Evolutionary conservation across 2,888 invertebrate species (phyloP).

Genomic region (Drepana falcataria): DNA sequence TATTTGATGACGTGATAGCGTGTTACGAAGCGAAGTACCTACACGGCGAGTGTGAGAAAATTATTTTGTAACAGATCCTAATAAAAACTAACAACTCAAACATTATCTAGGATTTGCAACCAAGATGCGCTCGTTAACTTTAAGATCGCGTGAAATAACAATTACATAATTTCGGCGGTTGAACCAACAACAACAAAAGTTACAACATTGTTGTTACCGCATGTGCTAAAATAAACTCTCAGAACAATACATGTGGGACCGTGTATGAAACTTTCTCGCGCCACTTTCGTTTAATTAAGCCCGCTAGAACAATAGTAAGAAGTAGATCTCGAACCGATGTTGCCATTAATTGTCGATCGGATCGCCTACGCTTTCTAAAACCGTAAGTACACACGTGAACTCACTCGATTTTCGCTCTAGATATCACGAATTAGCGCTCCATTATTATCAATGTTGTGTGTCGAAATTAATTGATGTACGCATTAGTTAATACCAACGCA

Average conservation of each 20-base stretch:
- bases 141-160: conserved; percentile 9
- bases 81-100: neutral
- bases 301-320: conserved; percentile 67
- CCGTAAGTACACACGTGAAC: conserved; percentile 38
- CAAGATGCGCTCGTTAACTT: conserved; percentile 1
- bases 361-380: conserved; percentile 73
- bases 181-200: conserved; percentile 41
- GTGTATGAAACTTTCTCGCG: conserved; percentile 60
- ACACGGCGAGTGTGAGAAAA: neutral
- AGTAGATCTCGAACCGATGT: conserved; percentile 64
- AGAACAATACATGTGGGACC: conserved; percentile 49
- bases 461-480: conserved; percentile 5
- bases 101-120: conserved; percentile 1
- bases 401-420: conserved; percentile 41
- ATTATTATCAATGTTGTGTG: conserved; percentile 8
- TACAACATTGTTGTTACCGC: conserved; percentile 41
- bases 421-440: conserved; percentile 11
- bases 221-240: conserved; percentile 35
- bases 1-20: no score
- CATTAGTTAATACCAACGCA: neutral
- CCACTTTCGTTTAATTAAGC: conserved; percentile 72
- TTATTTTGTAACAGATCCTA: conserved; percentile 9
- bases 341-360: conserved; percentile 69
- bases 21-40: no score
- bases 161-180: conserved; percentile 37